Evolutionary conservation across 2,888 invertebrate genomes (phyloP), one percentile per base, ranked within the genome.

Genomic region (Malthinus flaveolus): DNA sequence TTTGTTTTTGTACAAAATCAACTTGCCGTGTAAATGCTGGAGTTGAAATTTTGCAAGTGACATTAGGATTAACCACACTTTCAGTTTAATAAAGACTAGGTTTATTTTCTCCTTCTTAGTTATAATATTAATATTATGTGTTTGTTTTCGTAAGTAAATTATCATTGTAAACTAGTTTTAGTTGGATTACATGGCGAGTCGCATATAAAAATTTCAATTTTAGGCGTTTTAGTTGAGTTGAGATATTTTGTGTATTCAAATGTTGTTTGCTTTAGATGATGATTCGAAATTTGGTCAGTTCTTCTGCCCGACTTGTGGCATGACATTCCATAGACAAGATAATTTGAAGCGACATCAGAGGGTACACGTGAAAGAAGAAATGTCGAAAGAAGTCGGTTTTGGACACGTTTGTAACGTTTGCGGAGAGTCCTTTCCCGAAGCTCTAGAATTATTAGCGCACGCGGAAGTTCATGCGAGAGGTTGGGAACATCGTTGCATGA

Each of bases 321-420:
- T 90, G 66, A 87, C 89, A 1, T 92, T 91, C 78, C 89, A 90
- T 72, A 82, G 91, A 10, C 84, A 88, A 36, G 91, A 92, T 74
- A 80, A 90, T 67, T 79, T 92, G 55, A 83, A 87, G 52, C 81
- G 90, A 8, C 92, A 92, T 73, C 84, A 77, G 59, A 65, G 77
- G 11, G 71, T 78, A 35, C 79, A 79, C 61, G 70, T 79, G 9
- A 79, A 78, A 66, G 79, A 78, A 49, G 79, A 79, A 47, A 34
- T 56, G 23, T 49, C 5, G 2, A 57, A 59, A 23, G 57, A 56
- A 37, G 35, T 15, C 12, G 62, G 56, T 39, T 45, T 54, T 15
- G 83, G 83, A 57, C 90, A 91, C 74, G 83, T 87, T 63, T 93
- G 92, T 75, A 89, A 87, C 73, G 89, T 88, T 34, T 92, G 92